Conservation (phyloP, 2,113 vertebrate genomes). For the Maylandia zebra region DNA sequence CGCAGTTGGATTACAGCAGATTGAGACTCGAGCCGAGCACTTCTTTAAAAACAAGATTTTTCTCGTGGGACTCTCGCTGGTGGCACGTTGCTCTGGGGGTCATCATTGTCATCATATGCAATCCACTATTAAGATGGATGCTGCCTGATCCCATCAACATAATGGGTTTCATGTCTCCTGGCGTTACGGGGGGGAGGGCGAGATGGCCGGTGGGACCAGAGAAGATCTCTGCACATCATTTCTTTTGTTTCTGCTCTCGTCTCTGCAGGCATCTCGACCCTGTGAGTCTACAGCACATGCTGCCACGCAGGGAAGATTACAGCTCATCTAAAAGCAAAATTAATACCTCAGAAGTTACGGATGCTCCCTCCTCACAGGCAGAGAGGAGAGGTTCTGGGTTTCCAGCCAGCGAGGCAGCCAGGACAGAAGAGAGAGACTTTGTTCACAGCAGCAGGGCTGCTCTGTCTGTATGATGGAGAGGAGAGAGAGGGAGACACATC, state of each 20-base stretch:
- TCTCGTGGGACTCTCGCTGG: not conserved
- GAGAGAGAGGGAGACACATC: not conserved
- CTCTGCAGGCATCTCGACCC: conserved; percentile 19
- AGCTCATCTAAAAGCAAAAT: not conserved
- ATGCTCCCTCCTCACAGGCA: not conserved
- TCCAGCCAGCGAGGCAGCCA: not conserved
- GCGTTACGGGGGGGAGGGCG: not conserved
- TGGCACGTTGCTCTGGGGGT: conserved; percentile 8
- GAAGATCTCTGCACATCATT: conserved; percentile 26
- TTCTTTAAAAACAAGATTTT: not conserved
- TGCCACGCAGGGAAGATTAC: not conserved
- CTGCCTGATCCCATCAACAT: conserved; percentile 53
- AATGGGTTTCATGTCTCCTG: conserved; percentile 49
- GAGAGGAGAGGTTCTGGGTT: not conserved
- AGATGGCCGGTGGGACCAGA: not conserved
- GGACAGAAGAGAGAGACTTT: not conserved
- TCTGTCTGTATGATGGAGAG: not conserved
- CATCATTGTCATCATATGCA: conserved; percentile 21
- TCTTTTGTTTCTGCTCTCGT: conserved; percentile 34
- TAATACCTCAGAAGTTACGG: not conserved
- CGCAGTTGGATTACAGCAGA: not conserved
- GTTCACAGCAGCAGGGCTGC: not conserved
- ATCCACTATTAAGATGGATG: conserved; percentile 31
- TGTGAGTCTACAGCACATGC: not conserved
- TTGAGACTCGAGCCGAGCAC: not conserved